These are phyloP conservation scores for Diadema setosum DNA, from an alignment of 35 echinoderm and acorn worm species.

Conservation along the genomic window DNA sequence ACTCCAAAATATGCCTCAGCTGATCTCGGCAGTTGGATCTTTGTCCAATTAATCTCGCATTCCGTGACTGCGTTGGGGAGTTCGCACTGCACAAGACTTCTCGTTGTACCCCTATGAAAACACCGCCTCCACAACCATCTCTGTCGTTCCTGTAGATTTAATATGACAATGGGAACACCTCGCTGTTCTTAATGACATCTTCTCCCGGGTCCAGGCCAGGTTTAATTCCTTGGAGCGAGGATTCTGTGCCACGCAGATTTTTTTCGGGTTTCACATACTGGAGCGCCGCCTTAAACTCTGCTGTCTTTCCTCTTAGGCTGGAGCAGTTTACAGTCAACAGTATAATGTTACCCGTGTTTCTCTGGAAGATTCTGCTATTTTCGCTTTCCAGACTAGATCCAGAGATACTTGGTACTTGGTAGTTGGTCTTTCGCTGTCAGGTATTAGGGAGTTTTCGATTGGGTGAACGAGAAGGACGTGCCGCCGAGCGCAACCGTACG, in stretches of 20 bases:
- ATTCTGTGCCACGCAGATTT: not conserved
- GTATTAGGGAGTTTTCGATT: too few species aligned
- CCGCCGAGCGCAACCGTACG: too few species aligned
- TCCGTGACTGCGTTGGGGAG: not conserved
- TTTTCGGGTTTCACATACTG: not conserved
- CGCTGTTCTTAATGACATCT: not conserved
- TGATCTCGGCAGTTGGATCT: conserved; percentile 14
- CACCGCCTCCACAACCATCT: conserved; percentile 10
- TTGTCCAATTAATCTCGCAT: conserved; percentile 46
- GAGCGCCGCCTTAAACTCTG: not conserved
- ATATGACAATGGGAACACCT: not conserved
- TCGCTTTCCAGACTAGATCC: too few species aligned
- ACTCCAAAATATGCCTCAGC: conserved; percentile 24
- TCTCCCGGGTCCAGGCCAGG: not conserved
- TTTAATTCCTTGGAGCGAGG: conserved; percentile 5
- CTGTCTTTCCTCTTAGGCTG: too few species aligned
- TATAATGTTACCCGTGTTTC: too few species aligned
- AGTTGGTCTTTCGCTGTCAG: too few species aligned
- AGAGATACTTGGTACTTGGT: too few species aligned
- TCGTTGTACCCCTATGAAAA: not conserved
- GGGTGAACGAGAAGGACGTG: too few species aligned
- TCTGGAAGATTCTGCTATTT: too few species aligned
- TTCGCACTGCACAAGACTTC: not conserved
- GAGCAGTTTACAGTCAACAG: too few species aligned
- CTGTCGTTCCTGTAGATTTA: conserved; percentile 35